Evolutionary conservation across 64 coral and sea anemone genomes (phyloP).

Genomic region (Catalaphyllia jardinei): DNA sequence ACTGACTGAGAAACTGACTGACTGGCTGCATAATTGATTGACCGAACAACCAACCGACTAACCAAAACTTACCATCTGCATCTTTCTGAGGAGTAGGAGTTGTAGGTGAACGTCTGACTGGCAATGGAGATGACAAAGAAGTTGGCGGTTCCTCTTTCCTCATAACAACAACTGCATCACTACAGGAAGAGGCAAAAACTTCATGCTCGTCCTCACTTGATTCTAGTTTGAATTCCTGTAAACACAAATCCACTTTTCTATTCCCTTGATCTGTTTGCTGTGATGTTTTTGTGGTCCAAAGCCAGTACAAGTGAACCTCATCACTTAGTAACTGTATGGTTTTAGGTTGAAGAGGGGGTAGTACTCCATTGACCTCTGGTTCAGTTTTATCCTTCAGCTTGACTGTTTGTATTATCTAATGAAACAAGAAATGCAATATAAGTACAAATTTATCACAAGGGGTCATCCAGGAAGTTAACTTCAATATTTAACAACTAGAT

Average conservation of each 20-base stretch:
- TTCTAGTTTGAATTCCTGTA: slow-evolving; percentile 50
- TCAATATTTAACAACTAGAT: too few species aligned
- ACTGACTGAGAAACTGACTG: too few species aligned
- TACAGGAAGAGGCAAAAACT: neutral
- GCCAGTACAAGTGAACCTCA: slow-evolving; percentile 63
- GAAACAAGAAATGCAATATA: neutral
- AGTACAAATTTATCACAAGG: too few species aligned
- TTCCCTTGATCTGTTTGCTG: neutral
- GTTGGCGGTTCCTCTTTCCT: slow-evolving; percentile 16
- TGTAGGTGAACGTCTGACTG: slow-evolving; percentile 36
- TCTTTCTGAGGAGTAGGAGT: slow-evolving; percentile 16
- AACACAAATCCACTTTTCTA: slow-evolving; percentile 31
- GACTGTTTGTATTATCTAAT: slow-evolving; percentile 8
- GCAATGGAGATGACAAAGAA: slow-evolving; percentile 18
- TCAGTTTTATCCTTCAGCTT: neutral
- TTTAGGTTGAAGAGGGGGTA: neutral
- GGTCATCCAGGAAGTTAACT: too few species aligned
- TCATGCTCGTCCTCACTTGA: neutral
- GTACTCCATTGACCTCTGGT: neutral
- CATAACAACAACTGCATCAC: slow-evolving; percentile 20
- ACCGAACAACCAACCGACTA: too few species aligned
- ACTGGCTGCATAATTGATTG: too few species aligned
- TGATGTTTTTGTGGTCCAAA: slow-evolving; percentile 22
- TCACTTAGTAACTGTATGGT: slow-evolving; percentile 66
- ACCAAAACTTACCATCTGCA: slow-evolving; percentile 10